Percentiles rank a stretch among this genome's conserved stretches.
Evolutionary conservation across 2,113 vertebrate species (phyloP).

Genomic region (Heliornis fulica): DNA sequence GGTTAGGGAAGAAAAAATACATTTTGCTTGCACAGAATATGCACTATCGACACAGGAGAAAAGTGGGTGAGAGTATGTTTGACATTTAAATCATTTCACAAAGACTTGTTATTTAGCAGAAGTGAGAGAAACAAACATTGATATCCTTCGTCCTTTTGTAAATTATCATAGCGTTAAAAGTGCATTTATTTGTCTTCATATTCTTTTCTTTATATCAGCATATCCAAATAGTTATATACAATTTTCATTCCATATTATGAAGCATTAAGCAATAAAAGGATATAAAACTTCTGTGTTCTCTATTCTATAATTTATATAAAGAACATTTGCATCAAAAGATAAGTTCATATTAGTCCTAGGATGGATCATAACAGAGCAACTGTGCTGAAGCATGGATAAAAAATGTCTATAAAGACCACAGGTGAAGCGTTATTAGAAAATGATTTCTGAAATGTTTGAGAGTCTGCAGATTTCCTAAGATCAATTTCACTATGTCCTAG

Average conservation of each 20-base stretch:
- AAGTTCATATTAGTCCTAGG: constrained; percentile 1
- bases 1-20: neutral
- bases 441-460: constrained; percentile 10
- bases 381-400: constrained; percentile 30
- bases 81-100: neutral
- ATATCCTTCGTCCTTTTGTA: neutral
- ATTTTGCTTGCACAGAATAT: neutral
- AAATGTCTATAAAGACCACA: neutral
- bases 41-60: neutral
- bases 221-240: neutral
- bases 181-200: neutral
- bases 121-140: neutral
- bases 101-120: neutral
- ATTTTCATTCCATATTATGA: constrained; percentile 34
- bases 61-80: neutral
- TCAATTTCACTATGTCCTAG: neutral
- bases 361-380: neutral
- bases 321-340: constrained; percentile 10
- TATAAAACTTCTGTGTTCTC: neutral
- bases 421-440: neutral
- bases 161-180: neutral
- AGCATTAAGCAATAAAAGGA: constrained; percentile 37
- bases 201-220: neutral
- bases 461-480: neutral
- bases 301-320: constrained; percentile 23